Percentiles rank a stretch among this genome's conserved stretches.
Conservation (phyloP, 2,888 invertebrate genomes). For the Elysia crispata region DNA sequence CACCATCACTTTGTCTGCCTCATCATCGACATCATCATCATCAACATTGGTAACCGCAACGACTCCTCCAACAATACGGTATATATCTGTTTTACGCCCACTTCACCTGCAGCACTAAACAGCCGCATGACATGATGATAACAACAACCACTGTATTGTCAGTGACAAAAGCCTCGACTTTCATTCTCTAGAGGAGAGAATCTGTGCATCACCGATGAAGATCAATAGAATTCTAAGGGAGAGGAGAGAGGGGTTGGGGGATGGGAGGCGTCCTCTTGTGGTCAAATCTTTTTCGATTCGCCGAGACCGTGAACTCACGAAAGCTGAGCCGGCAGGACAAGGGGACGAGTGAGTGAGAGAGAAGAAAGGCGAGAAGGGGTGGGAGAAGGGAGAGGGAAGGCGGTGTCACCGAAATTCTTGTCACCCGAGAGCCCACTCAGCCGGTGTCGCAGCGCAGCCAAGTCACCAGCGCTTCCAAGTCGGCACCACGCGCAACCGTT, state of each 20-base stretch:
- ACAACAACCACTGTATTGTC: too few species aligned
- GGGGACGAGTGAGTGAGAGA: background rate
- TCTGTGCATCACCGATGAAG: too few species aligned
- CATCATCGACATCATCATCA: background rate
- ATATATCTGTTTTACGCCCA: background rate
- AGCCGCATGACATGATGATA: too few species aligned
- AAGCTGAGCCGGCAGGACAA: background rate
- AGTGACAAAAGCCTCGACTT: too few species aligned
- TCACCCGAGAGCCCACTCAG: conserved; percentile 5
- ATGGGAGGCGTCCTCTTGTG: background rate
- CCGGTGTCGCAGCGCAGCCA: too few species aligned
- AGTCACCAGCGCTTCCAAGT: too few species aligned
- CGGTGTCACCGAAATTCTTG: conserved; percentile 14
- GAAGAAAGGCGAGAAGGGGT: background rate
- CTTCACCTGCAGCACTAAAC: background rate
- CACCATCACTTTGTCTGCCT: background rate
- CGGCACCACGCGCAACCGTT: too few species aligned
- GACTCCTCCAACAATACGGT: background rate
- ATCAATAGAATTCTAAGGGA: too few species aligned
- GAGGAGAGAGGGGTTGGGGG: too few species aligned
- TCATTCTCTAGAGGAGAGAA: too few species aligned
- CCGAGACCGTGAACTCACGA: too few species aligned
- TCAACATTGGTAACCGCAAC: background rate
- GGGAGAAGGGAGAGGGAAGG: background rate
- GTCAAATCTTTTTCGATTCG: background rate